Base-by-base conservation (phyloP, 2,888 invertebrate genomes). In the Phrixothrix hirtus region DNA sequence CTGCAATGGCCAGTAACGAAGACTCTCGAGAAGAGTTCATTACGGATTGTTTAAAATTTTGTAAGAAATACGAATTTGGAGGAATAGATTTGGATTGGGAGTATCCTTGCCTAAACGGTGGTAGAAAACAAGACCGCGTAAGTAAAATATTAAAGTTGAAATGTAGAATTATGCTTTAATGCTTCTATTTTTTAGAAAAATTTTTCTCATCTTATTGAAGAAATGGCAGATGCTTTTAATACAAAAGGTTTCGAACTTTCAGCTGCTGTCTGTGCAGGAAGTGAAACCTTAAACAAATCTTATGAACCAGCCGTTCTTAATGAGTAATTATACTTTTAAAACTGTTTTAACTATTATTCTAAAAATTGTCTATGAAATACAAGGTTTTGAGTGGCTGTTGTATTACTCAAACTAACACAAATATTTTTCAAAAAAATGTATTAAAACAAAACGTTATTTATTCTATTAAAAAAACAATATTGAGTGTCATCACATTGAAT, bases 21-120 rank as follows among this genome's bases (percentile, higher is more conserved):
- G 63, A 65, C 26, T 64, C 64, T 2, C 66, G 79, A 30, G 60
- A 68, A 36, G 68, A 59, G 11, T 81, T 81, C 60, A 74, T 75
- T 2, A 66, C 77, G 1, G 75, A 75, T 32, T 77, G 74, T 1
- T 56, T 77, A n/a, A 68, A 70, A n/a, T 77, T 74, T 60, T 57
- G 80, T 2, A 58, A 71, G 9, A 62, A 69, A 44, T 75, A 77
- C 59, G 72, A 71, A 34, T 80, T 81, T 58, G 78, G 79, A 60
- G 80, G 80, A 3, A 60, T 80, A 10, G 80, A 80, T 62, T 58
- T 80, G 21, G 79, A 78, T 65, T 79, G 78, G 78, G 79, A 79
- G 61, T 79, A 79, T 60, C 79, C 79, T 1, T 70, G 73, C 6
- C 25, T 10, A 10, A 12, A 16, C 4, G 45, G 16, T 7, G 37